A percentile compares a stretch with the other conserved stretches of the same genome.
phyloP scores from a whole-genome alignment of 1,140 invertebrate genomes.

The Solen grandis region DNA sequence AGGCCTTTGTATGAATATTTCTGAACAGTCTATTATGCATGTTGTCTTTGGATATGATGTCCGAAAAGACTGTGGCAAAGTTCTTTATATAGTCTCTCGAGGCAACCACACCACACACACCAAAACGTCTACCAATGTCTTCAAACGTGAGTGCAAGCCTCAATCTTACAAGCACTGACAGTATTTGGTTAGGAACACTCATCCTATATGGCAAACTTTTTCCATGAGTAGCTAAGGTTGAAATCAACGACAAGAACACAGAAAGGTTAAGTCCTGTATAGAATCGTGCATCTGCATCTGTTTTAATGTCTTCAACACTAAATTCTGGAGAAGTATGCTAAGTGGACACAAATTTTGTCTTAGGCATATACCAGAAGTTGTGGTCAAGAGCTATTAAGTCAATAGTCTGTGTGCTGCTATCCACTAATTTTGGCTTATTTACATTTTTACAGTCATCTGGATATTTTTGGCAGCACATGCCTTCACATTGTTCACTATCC shows the following conservation, averaged over 20 bases:
- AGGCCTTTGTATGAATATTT: conserved; percentile 58
- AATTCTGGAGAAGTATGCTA: neutral
- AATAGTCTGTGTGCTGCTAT: neutral
- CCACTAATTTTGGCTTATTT: neutral
- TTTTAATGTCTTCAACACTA: neutral
- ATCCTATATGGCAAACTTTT: conserved; percentile 3
- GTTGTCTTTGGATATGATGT: neutral
- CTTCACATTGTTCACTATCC: neutral
- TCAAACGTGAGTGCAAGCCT: too few species aligned
- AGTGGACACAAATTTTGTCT: neutral
- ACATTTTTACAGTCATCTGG: conserved; percentile 11
- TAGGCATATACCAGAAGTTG: neutral
- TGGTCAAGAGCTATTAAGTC: neutral
- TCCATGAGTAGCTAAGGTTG: neutral
- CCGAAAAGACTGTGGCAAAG: neutral
- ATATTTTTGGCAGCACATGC: conserved; percentile 7
- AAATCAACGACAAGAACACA: neutral
- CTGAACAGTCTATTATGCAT: conserved; percentile 38
- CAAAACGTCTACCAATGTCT: too few species aligned
- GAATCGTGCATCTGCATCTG: neutral
- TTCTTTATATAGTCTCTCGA: neutral
- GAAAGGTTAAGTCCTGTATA: neutral
- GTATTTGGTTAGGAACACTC: too few species aligned
- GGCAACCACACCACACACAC: too few species aligned
- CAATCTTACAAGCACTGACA: too few species aligned